Base-by-base conservation (phyloP, 2,797 vertebrate species). In the Cuculus canorus region DNA sequence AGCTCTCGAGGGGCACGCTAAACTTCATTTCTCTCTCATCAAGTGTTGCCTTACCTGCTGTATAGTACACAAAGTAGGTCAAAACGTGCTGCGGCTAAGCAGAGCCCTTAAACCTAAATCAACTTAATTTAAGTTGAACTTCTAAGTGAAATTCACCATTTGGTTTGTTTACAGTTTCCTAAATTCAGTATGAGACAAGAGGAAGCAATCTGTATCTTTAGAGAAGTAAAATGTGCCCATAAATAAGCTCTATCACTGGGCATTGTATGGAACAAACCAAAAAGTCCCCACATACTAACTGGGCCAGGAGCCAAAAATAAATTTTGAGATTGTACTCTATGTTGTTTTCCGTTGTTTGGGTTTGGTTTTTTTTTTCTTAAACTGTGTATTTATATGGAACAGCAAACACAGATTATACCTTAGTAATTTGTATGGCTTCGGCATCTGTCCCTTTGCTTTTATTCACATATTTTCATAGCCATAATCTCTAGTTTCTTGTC, bases 391-490 rank as follows among this genome's bases (percentile, higher is more conserved):
- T 95, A 61, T 71, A 89, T 82, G 79, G 56, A 93, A 93, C 71
- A 87, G 71, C 82, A 97, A 92, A 90, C 87, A 92, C 87, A 95
- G 94, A 96, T 95, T 94, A 95, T 88, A 82, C 68, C 45, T 95
- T 92, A 63, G 88, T 82, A 95, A 93, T 96, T 96, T 84, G 95
- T 95, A 95, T 92, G 90, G 88, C 77, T 86, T 93, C 5, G 0
- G 87, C 90, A 94, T 95, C 92, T 96, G 86, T 91, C 86, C 70
- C 50, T 93, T 95, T 96, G 90, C 65, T 95, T 89, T 96, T 96
- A 95, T 93, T 93, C 83, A 94, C 89, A 75, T 96, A 96, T 95
- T 96, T 86, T 86, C 88, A n/a, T 50, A 66, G 69, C 48, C 64
- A n/a, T 88, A 86, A 81, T 91, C 82, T 93, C 59, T 59, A 16